Evolutionary conservation across 2,888 invertebrate genomes (phyloP).

Genomic region (Bhutanitis thaidina): DNA sequence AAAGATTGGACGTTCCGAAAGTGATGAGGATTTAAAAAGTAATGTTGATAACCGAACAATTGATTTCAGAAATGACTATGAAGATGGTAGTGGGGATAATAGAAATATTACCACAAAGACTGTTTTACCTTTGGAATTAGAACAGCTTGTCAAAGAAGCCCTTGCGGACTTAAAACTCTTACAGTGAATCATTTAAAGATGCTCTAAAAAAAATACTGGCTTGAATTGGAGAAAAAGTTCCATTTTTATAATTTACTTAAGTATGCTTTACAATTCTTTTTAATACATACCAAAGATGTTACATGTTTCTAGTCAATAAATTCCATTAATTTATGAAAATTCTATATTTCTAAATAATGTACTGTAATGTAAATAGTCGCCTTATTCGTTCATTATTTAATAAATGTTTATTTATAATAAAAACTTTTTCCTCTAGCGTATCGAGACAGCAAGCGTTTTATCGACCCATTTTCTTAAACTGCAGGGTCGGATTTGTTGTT

Average conservation of each 20-base stretch:
- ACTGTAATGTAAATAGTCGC: too few relatives aligned
- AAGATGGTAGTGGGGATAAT: conserved; percentile 32
- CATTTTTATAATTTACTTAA: background rate
- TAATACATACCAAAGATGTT: conserved; percentile 11
- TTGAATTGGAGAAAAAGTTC: too few relatives aligned
- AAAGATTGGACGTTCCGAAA: conserved; percentile 49
- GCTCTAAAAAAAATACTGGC: too few relatives aligned
- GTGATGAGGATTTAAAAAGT: conserved; percentile 55
- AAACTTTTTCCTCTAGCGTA: too few relatives aligned
- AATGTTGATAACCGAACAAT: conserved; percentile 39
- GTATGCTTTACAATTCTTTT: background rate
- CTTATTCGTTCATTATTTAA: too few relatives aligned
- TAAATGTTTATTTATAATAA: too few relatives aligned
- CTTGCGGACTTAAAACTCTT: conserved; percentile 84
- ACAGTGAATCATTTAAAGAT: conserved; percentile 43
- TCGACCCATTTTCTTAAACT: too few relatives aligned
- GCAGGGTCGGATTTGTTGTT: too few relatives aligned
- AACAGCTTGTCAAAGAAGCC: conserved; percentile 81
- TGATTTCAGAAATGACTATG: conserved; percentile 31
- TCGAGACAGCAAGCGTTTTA: too few relatives aligned
- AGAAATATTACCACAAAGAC: conserved; percentile 54
- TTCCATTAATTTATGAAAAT: background rate
- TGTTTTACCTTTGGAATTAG: conserved; percentile 80
- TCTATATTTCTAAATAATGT: too few relatives aligned
- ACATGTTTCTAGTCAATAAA: conserved; percentile 14